phyloP scores from a whole-genome alignment of 1,140 invertebrate genomes.

The Bombus cullumanus region DNA sequence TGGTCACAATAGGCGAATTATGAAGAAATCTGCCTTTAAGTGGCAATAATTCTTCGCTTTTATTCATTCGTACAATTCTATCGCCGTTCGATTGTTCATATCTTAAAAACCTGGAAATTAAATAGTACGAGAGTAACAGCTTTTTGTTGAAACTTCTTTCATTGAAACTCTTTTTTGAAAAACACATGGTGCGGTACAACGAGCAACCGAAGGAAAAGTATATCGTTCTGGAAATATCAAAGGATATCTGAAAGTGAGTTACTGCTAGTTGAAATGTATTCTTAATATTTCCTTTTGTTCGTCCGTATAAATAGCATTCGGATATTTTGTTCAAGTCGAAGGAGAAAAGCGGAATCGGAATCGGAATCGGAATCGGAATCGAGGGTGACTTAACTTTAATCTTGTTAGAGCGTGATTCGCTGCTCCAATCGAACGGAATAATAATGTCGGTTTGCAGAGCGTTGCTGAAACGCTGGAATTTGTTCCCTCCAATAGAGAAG shows the following conservation, averaged over 20 bases:
- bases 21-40: not conserved
- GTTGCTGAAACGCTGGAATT: not conserved
- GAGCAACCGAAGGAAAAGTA: too few relatives aligned
- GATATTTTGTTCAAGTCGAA: not conserved
- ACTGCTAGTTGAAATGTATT: too few relatives aligned
- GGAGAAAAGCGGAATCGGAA: too few relatives aligned
- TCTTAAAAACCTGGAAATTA: not conserved
- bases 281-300: too few relatives aligned
- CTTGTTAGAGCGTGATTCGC: constrained; percentile 6
- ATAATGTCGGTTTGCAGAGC: constrained; percentile 7
- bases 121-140: too few relatives aligned
- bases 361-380: too few relatives aligned
- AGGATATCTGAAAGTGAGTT: too few relatives aligned
- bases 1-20: not conserved
- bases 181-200: too few relatives aligned
- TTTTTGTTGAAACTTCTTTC: too few relatives aligned
- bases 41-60: not conserved
- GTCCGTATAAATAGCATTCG: not conserved
- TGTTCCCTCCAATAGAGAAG: not conserved
- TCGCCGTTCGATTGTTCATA: not conserved
- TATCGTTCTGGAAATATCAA: too few relatives aligned
- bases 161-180: too few relatives aligned
- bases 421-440: constrained; percentile 5
- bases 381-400: constrained; percentile 6
- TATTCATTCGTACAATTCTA: not conserved